A percentile compares a stretch with the other conserved stretches of the same genome.
Conservation (phyloP, 2,797 vertebrate species). For the Lacerta agilis region DNA sequence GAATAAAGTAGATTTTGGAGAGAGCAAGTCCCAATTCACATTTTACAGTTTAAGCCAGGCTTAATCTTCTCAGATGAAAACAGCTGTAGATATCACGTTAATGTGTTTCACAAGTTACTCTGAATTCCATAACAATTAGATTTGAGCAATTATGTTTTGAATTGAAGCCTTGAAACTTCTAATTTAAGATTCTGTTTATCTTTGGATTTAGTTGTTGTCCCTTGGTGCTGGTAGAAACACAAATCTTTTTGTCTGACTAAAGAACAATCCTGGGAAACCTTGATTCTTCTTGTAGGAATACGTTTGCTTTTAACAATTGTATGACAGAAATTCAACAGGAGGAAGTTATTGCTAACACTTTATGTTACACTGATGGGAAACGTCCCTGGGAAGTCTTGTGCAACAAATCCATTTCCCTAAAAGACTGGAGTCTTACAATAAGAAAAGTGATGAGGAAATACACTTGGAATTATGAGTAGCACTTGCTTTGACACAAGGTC, state of each 20-base stretch:
- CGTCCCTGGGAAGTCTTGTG: too few species aligned
- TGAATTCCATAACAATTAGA: background rate
- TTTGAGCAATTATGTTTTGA: slow-evolving; percentile 2
- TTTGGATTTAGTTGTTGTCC: background rate
- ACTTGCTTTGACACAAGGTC: too few species aligned
- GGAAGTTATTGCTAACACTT: background rate
- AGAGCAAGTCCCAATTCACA: background rate
- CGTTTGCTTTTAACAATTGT: too few species aligned
- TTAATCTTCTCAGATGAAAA: background rate
- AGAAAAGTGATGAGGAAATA: too few species aligned
- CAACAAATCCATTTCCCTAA: background rate
- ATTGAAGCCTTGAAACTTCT: background rate
- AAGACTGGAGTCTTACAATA: too few species aligned
- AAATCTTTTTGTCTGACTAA: background rate
- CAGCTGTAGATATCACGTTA: background rate
- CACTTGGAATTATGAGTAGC: too few species aligned
- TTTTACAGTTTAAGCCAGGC: background rate
- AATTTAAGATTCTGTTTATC: background rate
- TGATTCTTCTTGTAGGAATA: background rate
- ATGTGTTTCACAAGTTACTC: background rate
- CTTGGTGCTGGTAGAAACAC: background rate
- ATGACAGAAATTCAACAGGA: background rate
- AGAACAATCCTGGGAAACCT: background rate
- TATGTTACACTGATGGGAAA: too few species aligned
- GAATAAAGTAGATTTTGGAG: background rate